Evolutionary conservation across 2,113 vertebrate species (phyloP).

Genomic region (Fulica atra): DNA sequence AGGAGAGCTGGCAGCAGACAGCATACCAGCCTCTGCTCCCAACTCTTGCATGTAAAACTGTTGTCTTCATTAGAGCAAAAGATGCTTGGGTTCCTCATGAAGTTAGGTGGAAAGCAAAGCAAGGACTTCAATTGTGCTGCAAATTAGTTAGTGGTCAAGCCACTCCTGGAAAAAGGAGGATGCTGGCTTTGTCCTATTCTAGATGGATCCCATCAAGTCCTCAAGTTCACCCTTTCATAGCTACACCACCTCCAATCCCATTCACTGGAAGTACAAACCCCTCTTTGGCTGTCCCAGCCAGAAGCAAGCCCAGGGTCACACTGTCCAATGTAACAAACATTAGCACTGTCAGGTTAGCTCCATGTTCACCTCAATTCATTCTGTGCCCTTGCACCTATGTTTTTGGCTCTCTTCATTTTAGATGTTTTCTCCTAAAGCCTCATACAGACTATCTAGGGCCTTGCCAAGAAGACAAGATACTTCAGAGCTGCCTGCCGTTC

Average conservation of each 20-base stretch:
- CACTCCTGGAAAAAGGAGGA: neutral
- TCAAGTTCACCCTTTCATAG: neutral
- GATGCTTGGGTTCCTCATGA: neutral
- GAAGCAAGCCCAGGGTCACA: neutral
- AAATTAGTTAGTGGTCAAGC: neutral
- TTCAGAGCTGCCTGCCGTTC: neutral
- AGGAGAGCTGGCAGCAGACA: neutral
- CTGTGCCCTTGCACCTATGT: neutral
- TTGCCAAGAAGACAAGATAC: neutral
- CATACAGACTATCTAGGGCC: neutral
- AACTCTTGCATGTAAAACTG: neutral
- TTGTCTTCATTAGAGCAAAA: neutral
- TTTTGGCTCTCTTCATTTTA: neutral
- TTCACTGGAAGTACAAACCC: neutral
- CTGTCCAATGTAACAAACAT: neutral
- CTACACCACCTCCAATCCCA: neutral
- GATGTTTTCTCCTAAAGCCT: neutral
- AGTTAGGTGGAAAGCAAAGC: neutral
- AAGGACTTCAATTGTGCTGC: neutral
- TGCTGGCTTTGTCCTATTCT: neutral
- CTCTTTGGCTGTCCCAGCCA: neutral
- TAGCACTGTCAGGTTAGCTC: neutral
- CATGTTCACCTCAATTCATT: neutral
- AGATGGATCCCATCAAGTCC: neutral
- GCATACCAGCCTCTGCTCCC: neutral